A percentile compares a stretch with the other conserved stretches of the same genome.
These are phyloP conservation scores for Lycopodina hypogea DNA, from an alignment of 37 sponge, comb jelly and placozoan species.

Conservation along the genomic window DNA sequence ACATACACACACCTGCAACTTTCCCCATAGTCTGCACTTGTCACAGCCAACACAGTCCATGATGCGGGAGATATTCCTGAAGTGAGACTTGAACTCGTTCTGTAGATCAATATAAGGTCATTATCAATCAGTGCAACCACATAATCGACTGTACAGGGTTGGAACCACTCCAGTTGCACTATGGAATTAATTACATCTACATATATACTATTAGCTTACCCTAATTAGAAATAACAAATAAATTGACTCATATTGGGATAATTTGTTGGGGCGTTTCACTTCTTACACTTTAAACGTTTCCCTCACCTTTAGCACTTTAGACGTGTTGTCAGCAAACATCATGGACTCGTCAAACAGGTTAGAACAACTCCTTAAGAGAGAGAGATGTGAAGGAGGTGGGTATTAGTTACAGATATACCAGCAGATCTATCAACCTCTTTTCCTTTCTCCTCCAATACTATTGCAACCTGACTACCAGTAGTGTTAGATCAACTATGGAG, in stretches of 20 bases:
- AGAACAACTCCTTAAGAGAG: conserved; percentile 59
- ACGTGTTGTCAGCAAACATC: conserved; percentile 76
- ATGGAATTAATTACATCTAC: too few relatives aligned
- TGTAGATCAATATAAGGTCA: conserved; percentile 8
- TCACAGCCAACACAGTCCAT: conserved; percentile 99
- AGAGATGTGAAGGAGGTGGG: background rate
- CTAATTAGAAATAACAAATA: too few relatives aligned
- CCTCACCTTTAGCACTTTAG: conserved; percentile 62
- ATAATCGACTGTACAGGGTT: too few relatives aligned
- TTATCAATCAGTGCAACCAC: too few relatives aligned
- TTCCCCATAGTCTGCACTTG: conserved; percentile 97
- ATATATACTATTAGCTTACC: too few relatives aligned
- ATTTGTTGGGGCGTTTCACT: too few relatives aligned
- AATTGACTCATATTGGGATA: too few relatives aligned
- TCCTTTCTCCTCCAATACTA: too few relatives aligned
- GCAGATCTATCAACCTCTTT: too few relatives aligned
- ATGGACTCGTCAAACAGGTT: conserved; percentile 88
- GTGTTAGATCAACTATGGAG: too few relatives aligned
- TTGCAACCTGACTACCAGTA: too few relatives aligned
- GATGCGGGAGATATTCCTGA: conserved; percentile 93
- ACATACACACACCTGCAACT: conserved; percentile 71
- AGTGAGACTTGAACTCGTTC: conserved; percentile 83
- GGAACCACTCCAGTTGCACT: too few relatives aligned
- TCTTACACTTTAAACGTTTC: background rate
- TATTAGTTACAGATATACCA: background rate